These are phyloP conservation scores for Troides helena DNA, from an alignment of 2,888 invertebrate genomes.

Conservation along the genomic window DNA sequence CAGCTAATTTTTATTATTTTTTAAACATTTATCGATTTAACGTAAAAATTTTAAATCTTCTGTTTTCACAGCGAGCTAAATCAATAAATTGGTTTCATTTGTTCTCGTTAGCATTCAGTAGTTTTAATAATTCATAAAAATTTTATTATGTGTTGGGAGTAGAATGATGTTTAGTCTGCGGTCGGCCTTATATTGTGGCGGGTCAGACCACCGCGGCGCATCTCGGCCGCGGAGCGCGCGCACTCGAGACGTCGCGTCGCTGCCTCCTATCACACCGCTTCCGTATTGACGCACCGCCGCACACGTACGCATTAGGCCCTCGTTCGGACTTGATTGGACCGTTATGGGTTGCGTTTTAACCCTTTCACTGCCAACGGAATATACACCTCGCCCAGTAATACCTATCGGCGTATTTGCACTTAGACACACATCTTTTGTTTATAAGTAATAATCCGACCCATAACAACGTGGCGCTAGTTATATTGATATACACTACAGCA, in stretches of 20 bases:
- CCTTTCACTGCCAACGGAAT: neutral
- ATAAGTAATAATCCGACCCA: too few relatives aligned
- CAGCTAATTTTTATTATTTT: neutral
- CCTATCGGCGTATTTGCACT: neutral
- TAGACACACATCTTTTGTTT: neutral
- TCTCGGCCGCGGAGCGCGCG: slow-evolving; percentile 13
- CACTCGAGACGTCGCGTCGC: slow-evolving; percentile 29
- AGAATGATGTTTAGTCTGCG: slow-evolving; percentile 11
- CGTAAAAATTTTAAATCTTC: neutral
- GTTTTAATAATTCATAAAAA: slow-evolving; percentile 1
- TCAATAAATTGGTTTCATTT: neutral
- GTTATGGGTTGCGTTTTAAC: neutral
- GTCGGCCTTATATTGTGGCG: slow-evolving; percentile 13
- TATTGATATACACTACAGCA: too few relatives aligned
- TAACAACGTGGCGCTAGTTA: too few relatives aligned
- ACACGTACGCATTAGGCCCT: slow-evolving; percentile 1
- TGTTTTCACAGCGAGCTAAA: neutral
- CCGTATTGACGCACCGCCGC: slow-evolving; percentile 23
- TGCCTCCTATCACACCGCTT: slow-evolving; percentile 21
- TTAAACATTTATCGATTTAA: neutral
- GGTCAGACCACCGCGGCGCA: slow-evolving; percentile 28
- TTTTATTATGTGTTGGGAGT: neutral
- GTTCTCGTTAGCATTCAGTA: neutral
- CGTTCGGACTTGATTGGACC: slow-evolving; percentile 2
- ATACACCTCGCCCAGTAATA: too few relatives aligned